These are phyloP conservation scores for Rhinichthys klamathensis DNA, from an alignment of 2,113 vertebrate species.

Conservation along the genomic window DNA sequence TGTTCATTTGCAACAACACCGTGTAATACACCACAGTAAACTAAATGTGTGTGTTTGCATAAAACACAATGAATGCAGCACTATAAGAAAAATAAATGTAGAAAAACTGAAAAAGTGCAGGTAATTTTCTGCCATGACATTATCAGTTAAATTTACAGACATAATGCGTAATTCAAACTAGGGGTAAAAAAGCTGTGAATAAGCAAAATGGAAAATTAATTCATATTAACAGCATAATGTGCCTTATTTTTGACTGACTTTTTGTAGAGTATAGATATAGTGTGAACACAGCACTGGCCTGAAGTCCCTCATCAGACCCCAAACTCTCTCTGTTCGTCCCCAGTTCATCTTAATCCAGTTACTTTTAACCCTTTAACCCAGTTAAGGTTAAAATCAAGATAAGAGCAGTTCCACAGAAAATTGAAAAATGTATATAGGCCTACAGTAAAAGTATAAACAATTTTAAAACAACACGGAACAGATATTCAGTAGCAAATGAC, in stretches of 20 bases:
- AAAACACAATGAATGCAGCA: not conserved
- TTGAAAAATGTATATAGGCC: not conserved
- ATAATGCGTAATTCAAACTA: not conserved
- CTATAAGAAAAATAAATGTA: not conserved
- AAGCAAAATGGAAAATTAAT: not conserved
- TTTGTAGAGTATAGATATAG: not conserved
- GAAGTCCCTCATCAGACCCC: not conserved
- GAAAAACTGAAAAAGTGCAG: not conserved
- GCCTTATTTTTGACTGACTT: not conserved
- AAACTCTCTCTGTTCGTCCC: not conserved
- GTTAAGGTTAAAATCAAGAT: not conserved
- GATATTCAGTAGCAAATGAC: not conserved
- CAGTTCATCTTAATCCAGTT: not conserved
- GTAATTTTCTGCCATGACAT: too few species aligned
- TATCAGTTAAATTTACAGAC: too few species aligned
- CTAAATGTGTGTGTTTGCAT: not conserved
- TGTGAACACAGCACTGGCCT: not conserved
- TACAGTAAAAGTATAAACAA: not conserved
- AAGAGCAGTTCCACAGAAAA: not conserved
- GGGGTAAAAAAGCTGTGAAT: not conserved
- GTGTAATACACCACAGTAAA: not conserved
- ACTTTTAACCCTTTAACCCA: too few species aligned
- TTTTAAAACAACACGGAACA: not conserved
- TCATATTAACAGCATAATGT: not conserved
- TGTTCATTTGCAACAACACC: not conserved